A percentile compares a stretch with the other conserved stretches of the same genome.
phyloP scores from a whole-genome alignment of 2,797 vertebrate species.

The Pelobates cultripes region DNA sequence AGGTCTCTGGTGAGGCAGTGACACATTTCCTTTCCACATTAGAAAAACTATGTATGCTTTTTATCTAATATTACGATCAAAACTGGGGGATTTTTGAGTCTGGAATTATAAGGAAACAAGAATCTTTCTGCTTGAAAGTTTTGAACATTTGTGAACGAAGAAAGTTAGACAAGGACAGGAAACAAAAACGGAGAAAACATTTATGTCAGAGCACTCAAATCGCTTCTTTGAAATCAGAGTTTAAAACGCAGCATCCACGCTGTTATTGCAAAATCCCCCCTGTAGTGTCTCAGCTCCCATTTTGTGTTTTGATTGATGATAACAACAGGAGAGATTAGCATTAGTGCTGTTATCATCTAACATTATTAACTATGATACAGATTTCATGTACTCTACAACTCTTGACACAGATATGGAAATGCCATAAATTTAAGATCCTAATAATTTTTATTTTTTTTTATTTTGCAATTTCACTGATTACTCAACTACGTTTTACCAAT shows the following conservation, averaged over 20 bases:
- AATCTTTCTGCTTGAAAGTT: too few relatives aligned
- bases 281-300: conserved; percentile 37
- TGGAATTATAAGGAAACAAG: too few relatives aligned
- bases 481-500: conserved; percentile 12
- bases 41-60: too few relatives aligned
- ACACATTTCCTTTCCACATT: too few relatives aligned
- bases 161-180: conserved; percentile 1
- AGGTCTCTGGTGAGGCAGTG: too few relatives aligned
- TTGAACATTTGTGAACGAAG: neutral
- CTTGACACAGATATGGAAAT: conserved; percentile 2
- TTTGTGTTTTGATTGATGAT: conserved; percentile 49
- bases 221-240: conserved; percentile 16
- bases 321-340: conserved; percentile 47
- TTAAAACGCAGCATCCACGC: conserved; percentile 22
- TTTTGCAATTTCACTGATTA: neutral
- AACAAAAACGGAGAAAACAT: conserved; percentile 4
- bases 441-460: neutral
- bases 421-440: neutral
- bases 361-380: conserved; percentile 39
- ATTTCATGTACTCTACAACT: conserved; percentile 33
- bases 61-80: too few relatives aligned
- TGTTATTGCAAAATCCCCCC: conserved; percentile 40
- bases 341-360: conserved; percentile 18
- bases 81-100: too few relatives aligned
- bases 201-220: conserved; percentile 2